phyloP scores from a whole-genome alignment of 92 coral and sea anemone genomes.

The Diadumene lineata region DNA sequence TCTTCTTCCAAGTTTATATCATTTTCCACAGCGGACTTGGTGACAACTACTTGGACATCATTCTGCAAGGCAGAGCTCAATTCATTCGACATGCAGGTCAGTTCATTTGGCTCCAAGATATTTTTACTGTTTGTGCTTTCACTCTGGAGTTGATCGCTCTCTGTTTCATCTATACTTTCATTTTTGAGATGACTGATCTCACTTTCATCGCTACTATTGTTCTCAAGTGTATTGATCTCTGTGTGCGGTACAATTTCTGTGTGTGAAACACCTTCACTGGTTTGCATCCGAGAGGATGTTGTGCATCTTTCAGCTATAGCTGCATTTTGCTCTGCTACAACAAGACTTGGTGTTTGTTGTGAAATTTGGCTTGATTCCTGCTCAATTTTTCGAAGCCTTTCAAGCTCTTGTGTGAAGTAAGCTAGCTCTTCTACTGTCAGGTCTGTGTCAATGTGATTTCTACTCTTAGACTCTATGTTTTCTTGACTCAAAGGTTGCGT shows the following conservation, averaged over 20 bases:
- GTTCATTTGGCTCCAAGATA: too few species aligned
- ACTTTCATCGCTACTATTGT: too few species aligned
- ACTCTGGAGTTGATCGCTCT: too few species aligned
- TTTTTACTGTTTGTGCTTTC: too few species aligned
- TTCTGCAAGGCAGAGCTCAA: too few species aligned
- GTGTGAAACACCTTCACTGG: neutral
- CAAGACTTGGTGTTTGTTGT: neutral
- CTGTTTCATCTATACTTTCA: too few species aligned
- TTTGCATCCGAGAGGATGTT: neutral
- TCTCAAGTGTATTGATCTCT: too few species aligned
- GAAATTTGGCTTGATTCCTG: neutral
- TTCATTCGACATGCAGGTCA: too few species aligned
- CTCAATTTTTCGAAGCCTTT: neutral
- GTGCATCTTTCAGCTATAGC: neutral
- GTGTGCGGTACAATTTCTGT: neutral
- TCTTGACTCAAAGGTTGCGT: constrained; percentile 11
- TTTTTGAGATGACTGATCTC: neutral
- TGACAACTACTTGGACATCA: too few species aligned
- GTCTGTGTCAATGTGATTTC: neutral
- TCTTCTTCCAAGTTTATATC: too few species aligned
- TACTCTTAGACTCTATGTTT: neutral
- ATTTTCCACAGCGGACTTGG: too few species aligned
- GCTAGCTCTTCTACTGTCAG: constrained; percentile 4
- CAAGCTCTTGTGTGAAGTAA: constrained; percentile 1
- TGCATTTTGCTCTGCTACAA: neutral